Evolutionary conservation across 2,797 vertebrate genomes (phyloP).

Genomic region (Avahi laniger): DNA sequence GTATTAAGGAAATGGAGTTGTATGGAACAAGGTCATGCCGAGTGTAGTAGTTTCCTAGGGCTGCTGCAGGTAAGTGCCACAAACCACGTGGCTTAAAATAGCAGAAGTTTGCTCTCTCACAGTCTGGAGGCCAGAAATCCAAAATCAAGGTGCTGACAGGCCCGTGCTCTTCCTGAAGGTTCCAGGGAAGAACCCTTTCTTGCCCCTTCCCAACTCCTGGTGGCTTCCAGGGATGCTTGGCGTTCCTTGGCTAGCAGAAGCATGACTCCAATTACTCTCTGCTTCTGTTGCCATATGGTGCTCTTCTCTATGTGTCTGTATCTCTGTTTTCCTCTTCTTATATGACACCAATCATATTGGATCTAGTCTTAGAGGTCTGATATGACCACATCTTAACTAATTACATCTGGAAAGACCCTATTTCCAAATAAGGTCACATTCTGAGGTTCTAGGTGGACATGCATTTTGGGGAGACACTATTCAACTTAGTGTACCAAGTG

Average conservation of each 20-base stretch:
- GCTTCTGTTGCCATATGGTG: rapidly evolving
- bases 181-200: background rate
- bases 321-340: background rate
- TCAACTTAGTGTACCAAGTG: background rate
- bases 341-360: background rate
- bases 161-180: background rate
- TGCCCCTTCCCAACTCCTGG: background rate
- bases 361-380: background rate
- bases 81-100: no score
- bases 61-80: background rate
- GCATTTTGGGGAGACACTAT: background rate
- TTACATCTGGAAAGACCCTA: background rate
- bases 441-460: background rate
- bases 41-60: no score
- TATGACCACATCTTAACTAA: background rate
- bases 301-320: background rate
- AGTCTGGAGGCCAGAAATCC: no score
- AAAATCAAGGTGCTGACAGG: no score
- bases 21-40: background rate
- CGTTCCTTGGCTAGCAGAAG: no score
- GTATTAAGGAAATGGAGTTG: background rate
- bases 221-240: background rate
- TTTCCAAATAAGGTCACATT: background rate
- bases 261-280: background rate
- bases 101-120: no score